Evolutionary conservation across 2,797 vertebrate species (phyloP).

Genomic region (Apogon hyalosoma): DNA sequence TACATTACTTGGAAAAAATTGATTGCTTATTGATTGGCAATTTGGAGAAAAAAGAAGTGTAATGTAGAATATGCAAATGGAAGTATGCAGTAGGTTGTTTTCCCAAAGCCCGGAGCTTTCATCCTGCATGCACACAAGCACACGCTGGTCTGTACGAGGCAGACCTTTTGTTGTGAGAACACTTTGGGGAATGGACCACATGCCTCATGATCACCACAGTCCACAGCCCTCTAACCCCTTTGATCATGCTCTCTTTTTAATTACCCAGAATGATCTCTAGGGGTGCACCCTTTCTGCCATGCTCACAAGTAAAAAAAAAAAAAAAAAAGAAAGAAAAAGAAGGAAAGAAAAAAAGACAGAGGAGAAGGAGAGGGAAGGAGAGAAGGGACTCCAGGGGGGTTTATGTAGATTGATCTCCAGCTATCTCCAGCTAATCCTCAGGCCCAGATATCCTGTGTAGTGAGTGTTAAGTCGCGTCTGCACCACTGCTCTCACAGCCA

Average conservation of each 20-base stretch:
- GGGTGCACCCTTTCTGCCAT: conserved; percentile 60
- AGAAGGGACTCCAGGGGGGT: conserved; percentile 61
- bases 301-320: conserved; percentile 34
- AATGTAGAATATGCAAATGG: conserved; percentile 39
- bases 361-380: conserved; percentile 57
- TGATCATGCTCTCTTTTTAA: conserved; percentile 71
- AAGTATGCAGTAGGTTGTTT: conserved; percentile 32
- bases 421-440: conserved; percentile 77
- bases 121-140: conserved; percentile 59
- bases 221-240: conserved; percentile 63
- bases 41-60: conserved; percentile 19
- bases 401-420: conserved; percentile 82
- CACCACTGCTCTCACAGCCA: conserved; percentile 61
- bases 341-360: conserved; percentile 8
- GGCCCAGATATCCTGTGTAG: conserved; percentile 71
- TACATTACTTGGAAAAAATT: conserved; percentile 42
- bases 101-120: conserved; percentile 50
- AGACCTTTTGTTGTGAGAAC: conserved; percentile 67
- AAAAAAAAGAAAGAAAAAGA: no score
- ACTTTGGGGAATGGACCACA: conserved; percentile 59
- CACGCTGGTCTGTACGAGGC: conserved; percentile 50
- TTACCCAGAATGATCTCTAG: conserved; percentile 71
- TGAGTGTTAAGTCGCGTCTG: conserved; percentile 65
- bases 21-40: conserved; percentile 53
- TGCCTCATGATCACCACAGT: conserved; percentile 58